Evolutionary conservation across 2,113 vertebrate genomes (phyloP).

Genomic region (Phylloscopus trochiloides): DNA sequence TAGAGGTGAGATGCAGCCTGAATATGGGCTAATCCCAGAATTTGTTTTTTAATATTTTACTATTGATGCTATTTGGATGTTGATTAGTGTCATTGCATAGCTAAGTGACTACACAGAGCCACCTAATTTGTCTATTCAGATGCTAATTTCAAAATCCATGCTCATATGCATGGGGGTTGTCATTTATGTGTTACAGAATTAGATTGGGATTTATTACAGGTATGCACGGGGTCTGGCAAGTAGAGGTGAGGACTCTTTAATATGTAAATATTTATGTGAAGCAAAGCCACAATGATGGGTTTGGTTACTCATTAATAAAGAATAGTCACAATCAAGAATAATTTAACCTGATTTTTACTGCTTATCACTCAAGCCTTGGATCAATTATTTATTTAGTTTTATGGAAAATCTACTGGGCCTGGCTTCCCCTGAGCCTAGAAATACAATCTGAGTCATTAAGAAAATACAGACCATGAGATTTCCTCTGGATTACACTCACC

Average conservation of each 20-base stretch:
- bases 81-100: not conserved
- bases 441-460: not conserved
- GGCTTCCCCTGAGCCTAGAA: not conserved
- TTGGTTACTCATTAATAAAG: not conserved
- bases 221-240: not conserved
- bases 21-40: not conserved
- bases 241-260: not conserved
- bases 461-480: not conserved
- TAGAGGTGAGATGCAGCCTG: not conserved
- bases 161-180: not conserved
- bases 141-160: not conserved
- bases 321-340: not conserved
- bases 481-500: not conserved
- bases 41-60: not conserved
- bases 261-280: not conserved
- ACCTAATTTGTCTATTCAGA: not conserved
- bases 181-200: not conserved
- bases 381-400: not conserved
- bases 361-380: not conserved
- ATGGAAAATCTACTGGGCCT: not conserved
- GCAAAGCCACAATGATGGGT: not conserved
- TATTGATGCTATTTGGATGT: not conserved
- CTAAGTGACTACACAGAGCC: not conserved
- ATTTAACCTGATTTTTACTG: not conserved
- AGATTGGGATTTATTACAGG: not conserved